phyloP scores from a whole-genome alignment of 2,113 vertebrate species.

The Mormyrus iriodes region DNA sequence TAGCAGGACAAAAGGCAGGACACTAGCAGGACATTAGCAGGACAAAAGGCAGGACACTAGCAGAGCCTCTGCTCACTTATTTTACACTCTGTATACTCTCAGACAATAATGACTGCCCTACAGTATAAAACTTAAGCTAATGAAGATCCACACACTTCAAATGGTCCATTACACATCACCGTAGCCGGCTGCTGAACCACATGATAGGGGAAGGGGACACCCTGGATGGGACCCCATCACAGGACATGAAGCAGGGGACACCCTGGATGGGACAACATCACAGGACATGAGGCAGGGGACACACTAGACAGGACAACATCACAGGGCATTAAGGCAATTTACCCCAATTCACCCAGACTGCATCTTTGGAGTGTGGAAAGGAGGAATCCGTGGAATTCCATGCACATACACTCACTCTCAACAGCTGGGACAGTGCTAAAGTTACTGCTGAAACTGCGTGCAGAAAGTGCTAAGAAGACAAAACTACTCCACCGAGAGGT shows the following conservation, averaged over 20 bases:
- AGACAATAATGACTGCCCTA: neutral
- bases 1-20: neutral
- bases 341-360: too few species aligned
- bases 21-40: too few species aligned
- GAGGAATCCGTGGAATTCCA: too few species aligned
- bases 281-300: too few species aligned
- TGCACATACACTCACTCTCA: neutral
- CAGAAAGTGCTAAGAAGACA: neutral
- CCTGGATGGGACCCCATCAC: too few species aligned
- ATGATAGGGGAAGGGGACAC: too few species aligned
- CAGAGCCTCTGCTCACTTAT: neutral
- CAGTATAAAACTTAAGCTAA: neutral
- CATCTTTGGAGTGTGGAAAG: too few species aligned
- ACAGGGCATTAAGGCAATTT: too few species aligned
- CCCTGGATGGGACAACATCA: too few species aligned
- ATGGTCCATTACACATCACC: neutral
- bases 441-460: neutral
- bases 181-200: neutral
- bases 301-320: too few species aligned
- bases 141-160: neutral
- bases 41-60: neutral
- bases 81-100: neutral
- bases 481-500: neutral
- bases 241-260: too few species aligned
- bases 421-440: neutral